Evolutionary conservation across 2,113 vertebrate genomes (phyloP), one percentile per base, ranked within the genome.

Genomic region (Oplegnathus fasciatus): DNA sequence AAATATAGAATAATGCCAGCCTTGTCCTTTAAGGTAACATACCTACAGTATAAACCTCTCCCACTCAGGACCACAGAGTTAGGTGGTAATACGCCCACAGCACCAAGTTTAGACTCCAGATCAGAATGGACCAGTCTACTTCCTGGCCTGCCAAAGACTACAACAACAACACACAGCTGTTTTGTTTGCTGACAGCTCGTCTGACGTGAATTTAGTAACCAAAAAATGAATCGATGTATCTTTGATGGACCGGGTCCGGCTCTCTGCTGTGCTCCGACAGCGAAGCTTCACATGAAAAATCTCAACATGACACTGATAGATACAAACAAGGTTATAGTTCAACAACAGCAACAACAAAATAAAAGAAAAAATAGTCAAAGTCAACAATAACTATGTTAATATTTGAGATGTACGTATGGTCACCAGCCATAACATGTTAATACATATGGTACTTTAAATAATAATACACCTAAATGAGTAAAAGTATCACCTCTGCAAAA

Each of bases 361-460:
- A 24, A 82, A 60, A 75, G 52, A 54, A 55, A 78, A 50, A 83
- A 78, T 7, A 78, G 54, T 50, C 54, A 42, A 61, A 75, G 82
- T 90, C 69, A 86, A 93, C 88, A 87, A 92, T 74, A 94, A 93
- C 91, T 90, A 93, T 87, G 92, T 94, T 95, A 93, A 95, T 95
- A 93, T 93, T 90, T 95, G 94, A 96, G 95, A 95, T 96, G 95
- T 94, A 94, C 85, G 93, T 95, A 98, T 99, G 98, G 98, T 97
- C 96, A 97, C 98, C 98, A 98, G 98, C 98, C 98, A 99, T 96
- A 98, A 97, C 96, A 94, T 95, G 96, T 96, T 97, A 97, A 97
- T 96, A 98, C 95, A 96, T 95, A 96, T 94, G 95, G 96, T 96
- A 97, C 96, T 96, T 97, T 98, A 98, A 99, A 98, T 97, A 97